A percentile compares a stretch with the other conserved stretches of the same genome.
phyloP scores from a whole-genome alignment of 1,140 invertebrate species.

The Carcinoscorpius rotundicauda region DNA sequence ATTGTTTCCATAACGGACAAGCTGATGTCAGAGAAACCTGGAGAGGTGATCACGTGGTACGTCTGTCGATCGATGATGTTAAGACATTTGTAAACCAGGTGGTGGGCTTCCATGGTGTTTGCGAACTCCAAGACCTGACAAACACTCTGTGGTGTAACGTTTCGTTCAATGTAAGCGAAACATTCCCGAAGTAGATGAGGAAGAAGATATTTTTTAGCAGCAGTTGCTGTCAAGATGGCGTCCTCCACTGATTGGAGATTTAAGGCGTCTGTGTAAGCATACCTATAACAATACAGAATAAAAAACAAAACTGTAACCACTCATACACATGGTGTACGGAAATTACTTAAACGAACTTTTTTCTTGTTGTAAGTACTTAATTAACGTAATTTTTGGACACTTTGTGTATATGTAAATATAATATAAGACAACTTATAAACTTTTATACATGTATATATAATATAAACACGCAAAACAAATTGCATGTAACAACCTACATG shows the following conservation, averaged over 20 bases:
- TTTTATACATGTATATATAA: too few relatives aligned
- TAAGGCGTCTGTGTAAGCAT: slow-evolving; percentile 24
- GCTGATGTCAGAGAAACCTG: slow-evolving; percentile 14
- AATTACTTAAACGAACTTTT: too few relatives aligned
- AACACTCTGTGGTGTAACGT: slow-evolving; percentile 24
- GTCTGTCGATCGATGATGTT: slow-evolving; percentile 28
- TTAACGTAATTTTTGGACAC: too few relatives aligned
- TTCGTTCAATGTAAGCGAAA: slow-evolving; percentile 24
- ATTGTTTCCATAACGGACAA: slow-evolving; percentile 24
- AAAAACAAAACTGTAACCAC: too few relatives aligned
- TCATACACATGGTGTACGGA: too few relatives aligned
- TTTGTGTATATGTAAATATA: too few relatives aligned
- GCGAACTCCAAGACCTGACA: slow-evolving; percentile 28
- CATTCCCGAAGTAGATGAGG: slow-evolving; percentile 27
- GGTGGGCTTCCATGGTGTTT: slow-evolving; percentile 23
- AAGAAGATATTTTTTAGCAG: slow-evolving; percentile 27
- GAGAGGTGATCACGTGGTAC: slow-evolving; percentile 25
- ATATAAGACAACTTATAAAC: too few relatives aligned
- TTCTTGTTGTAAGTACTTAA: too few relatives aligned
- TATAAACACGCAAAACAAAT: too few relatives aligned
- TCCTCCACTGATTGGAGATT: slow-evolving; percentile 28
- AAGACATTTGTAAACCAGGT: slow-evolving; percentile 25
- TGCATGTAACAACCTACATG: too few relatives aligned
- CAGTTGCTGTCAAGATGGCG: slow-evolving; percentile 28
- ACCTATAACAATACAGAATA: slow-evolving; percentile 6